Percentiles rank a stretch among this genome's conserved stretches.
These are phyloP conservation scores for Drosophila rhopaloa DNA, from an alignment of 1,140 invertebrate genomes.

Conservation along the genomic window DNA sequence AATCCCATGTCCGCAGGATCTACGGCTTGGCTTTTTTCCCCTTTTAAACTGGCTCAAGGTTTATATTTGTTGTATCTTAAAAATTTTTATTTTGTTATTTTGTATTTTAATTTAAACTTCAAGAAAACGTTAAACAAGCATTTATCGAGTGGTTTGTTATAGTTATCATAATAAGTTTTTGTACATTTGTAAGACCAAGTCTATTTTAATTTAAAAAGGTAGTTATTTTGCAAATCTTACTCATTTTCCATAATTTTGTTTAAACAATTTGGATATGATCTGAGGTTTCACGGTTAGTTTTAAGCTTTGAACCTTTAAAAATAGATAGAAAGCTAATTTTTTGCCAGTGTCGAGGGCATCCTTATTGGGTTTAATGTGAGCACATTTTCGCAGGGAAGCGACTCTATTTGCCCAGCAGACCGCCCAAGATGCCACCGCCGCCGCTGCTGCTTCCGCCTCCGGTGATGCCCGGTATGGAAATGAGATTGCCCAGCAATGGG, in stretches of 20 bases:
- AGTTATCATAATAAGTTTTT: no score
- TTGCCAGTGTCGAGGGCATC: constrained; percentile 9
- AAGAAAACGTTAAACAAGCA: no score
- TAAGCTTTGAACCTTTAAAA: no score
- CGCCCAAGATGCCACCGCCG: constrained; percentile 54
- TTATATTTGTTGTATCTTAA: not conserved
- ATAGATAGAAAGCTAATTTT: not conserved
- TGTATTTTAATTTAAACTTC: no score
- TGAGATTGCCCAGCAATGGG: constrained; percentile 71
- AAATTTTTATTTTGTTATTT: not conserved
- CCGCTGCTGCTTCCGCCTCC: constrained; percentile 43
- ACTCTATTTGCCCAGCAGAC: constrained; percentile 42
- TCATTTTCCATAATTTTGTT: not conserved
- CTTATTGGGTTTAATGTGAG: constrained; percentile 64
- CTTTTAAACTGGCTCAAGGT: not conserved
- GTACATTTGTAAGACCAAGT: no score
- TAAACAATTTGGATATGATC: not conserved
- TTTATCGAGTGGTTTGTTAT: no score
- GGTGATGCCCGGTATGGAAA: constrained; percentile 61
- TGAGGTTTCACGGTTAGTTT: no score
- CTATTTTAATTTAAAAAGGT: no score
- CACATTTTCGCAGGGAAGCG: constrained; percentile 27
- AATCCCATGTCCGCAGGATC: not conserved
- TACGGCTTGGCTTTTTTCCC: not conserved
- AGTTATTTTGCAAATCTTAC: no score